Base-by-base conservation (phyloP, 2,797 vertebrate genomes). In the Acrossocheilus fasciatus region DNA sequence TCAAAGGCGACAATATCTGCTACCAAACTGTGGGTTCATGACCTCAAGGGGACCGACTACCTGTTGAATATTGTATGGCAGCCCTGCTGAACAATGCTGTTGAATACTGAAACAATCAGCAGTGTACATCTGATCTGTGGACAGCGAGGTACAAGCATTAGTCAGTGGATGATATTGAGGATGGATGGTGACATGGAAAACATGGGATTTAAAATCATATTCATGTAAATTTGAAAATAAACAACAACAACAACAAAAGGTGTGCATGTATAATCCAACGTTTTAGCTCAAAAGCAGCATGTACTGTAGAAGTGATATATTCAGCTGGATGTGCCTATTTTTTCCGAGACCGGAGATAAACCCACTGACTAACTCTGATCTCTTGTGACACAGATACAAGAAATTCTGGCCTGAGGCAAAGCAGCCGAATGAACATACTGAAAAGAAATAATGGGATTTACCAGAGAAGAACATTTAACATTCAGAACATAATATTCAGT, bases 341-440 rank as follows among this genome's bases (percentile, higher is more conserved):
- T 78, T 47, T 70, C 17, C 1, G 30, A 81, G 45, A 74, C 70
- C 66, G 30, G 66, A 66, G 52, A 73, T 50, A 84, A 73, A 43
- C 76, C 41, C 70, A 43, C 75, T 73, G 66, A 72, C 62, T 78
- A 74, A 74, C 68, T 41, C 50, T 85, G 76, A 81, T 75, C 83
- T 76, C 50, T 59, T 76, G 70, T 81, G 77, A 87, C 47, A 81
- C 78, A 86, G 43, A 81, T 75, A 64, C 85, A 86, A 86, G 78
- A 81, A 75, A 36, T 43, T 64, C 54, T 68, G 11, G 57, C 85
- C 85, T 47, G 54, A 43, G 59, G 62, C 79, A 68, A 82, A 75
- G 23, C 26, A 34, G 36, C 15, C 11, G 7, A 78, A 66, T 43
- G 76, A 87, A 84, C 70, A 86, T 66, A 81, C 78, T 75, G 69